Percentiles rank a stretch among this genome's conserved stretches.
These are phyloP conservation scores for Palythoa caribaeorum DNA, from an alignment of 92 coral and sea anemone genomes.

Conservation along the genomic window DNA sequence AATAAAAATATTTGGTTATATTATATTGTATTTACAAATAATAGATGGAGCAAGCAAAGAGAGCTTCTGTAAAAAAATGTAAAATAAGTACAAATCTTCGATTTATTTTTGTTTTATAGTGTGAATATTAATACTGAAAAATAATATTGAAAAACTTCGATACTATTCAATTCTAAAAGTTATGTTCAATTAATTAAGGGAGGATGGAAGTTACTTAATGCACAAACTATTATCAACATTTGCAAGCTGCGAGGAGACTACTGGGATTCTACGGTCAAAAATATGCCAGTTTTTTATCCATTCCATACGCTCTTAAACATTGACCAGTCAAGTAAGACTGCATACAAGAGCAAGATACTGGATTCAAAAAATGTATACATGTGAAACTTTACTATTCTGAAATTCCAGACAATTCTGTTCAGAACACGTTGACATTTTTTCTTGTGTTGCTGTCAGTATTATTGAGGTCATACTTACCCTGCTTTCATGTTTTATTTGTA, in stretches of 20 bases:
- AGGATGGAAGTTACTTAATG: too few species aligned
- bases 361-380: conserved; percentile 13
- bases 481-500: conserved; percentile 12
- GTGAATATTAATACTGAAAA: too few species aligned
- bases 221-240: too few species aligned
- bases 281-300: too few species aligned
- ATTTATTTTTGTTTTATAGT: too few species aligned
- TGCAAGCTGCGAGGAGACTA: too few species aligned
- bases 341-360: conserved; percentile 2
- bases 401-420: conserved; percentile 7
- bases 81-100: too few species aligned
- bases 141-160: too few species aligned
- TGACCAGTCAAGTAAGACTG: conserved; percentile 9
- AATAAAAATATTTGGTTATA: background rate
- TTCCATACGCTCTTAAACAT: too few species aligned
- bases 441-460: conserved; percentile 8
- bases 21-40: background rate
- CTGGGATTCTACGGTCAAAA: too few species aligned
- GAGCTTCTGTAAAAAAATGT: background rate
- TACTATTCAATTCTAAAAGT: too few species aligned
- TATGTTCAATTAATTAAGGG: too few species aligned
- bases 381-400: background rate
- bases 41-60: background rate
- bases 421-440: conserved; percentile 16
- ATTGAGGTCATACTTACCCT: conserved; percentile 17